phyloP scores from a whole-genome alignment of 2,113 vertebrate genomes.

The Opisthocomus hoazin region DNA sequence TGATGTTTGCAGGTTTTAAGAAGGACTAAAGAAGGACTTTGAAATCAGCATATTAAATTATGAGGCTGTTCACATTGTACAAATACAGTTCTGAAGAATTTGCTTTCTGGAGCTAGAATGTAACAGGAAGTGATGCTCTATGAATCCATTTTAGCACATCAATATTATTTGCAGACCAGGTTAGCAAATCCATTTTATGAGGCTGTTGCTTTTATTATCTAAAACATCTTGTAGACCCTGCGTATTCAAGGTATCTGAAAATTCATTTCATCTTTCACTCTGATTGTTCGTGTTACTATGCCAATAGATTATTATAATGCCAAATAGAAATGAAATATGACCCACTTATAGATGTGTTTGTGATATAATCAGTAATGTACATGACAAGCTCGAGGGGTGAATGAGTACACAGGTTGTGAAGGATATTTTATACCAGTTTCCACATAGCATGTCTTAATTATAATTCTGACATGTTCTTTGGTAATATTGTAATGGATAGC shows the following conservation, averaged over 20 bases:
- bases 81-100: neutral
- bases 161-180: neutral
- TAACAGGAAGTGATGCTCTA: neutral
- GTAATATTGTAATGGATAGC: neutral
- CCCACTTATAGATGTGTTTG: neutral
- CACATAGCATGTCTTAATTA: neutral
- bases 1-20: neutral
- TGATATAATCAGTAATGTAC: neutral
- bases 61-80: neutral
- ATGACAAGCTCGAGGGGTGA: neutral
- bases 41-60: neutral
- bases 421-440: neutral
- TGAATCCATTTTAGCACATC: neutral
- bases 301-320: neutral
- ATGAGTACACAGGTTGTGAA: neutral
- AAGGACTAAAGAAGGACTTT: neutral
- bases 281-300: neutral
- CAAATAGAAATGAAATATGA: neutral
- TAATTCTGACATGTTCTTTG: neutral
- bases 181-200: neutral
- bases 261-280: neutral
- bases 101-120: neutral
- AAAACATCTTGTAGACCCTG: neutral
- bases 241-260: neutral
- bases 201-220: neutral